phyloP scores from a whole-genome alignment of 2,888 invertebrate species.

The Halocaridina rubra region DNA sequence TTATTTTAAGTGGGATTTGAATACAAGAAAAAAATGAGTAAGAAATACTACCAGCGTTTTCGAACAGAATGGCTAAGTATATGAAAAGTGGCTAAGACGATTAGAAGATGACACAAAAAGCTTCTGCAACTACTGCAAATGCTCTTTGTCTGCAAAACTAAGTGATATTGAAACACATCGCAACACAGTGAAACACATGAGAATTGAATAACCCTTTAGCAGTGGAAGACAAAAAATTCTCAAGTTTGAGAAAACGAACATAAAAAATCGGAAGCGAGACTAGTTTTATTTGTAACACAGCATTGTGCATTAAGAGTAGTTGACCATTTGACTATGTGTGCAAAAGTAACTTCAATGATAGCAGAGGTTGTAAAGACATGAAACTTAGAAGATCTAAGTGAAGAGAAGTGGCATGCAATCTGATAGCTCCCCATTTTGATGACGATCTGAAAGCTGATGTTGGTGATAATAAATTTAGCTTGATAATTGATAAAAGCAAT shows the following conservation, averaged over 20 bases:
- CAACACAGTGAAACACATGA: not conserved
- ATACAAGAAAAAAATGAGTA: too few species aligned
- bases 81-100: not conserved
- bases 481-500: slow-evolving; percentile 30
- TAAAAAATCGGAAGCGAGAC: not conserved
- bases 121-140: not conserved
- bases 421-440: not conserved
- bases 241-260: not conserved
- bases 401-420: not conserved
- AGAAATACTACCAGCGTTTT: not conserved
- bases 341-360: slow-evolving; percentile 2
- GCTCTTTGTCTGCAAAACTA: not conserved
- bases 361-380: not conserved
- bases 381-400: slow-evolving; percentile 13
- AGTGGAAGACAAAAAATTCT: not conserved
- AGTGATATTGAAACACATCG: not conserved
- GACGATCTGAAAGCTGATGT: not conserved
- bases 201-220: too few species aligned
- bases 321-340: not conserved
- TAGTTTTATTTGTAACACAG: not conserved
- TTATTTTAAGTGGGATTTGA: too few species aligned
- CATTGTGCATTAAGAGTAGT: not conserved
- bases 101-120: not conserved
- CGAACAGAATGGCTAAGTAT: not conserved
- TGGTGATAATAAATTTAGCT: slow-evolving; percentile 14